phyloP scores from a whole-genome alignment of 2,888 invertebrate species.

The Serrognathus titanus region DNA sequence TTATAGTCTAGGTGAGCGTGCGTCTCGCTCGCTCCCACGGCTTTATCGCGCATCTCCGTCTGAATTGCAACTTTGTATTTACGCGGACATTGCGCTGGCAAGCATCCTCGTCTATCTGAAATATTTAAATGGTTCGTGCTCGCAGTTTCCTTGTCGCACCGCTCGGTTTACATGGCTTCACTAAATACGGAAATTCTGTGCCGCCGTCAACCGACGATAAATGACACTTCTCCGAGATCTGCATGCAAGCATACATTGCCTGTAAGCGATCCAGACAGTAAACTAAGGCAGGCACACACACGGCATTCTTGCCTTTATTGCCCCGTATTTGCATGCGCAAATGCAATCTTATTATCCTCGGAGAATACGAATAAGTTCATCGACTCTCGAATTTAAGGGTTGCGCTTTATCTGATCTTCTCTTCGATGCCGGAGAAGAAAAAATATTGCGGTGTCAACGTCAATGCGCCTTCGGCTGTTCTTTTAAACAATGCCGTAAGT shows the following conservation, averaged over 20 bases:
- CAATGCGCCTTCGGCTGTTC: conserved; percentile 27
- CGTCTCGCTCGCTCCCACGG: conserved; percentile 1
- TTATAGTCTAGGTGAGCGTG: conserved; percentile 15
- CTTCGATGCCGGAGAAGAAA: conserved; percentile 27
- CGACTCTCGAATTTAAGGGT: conserved; percentile 45
- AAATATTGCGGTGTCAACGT: conserved; percentile 43
- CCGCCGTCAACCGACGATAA: conserved; percentile 34
- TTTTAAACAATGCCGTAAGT: conserved; percentile 43
- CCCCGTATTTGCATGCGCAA: conserved; percentile 29
- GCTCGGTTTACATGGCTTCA: conserved; percentile 31
- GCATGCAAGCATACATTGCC: conserved; percentile 38
- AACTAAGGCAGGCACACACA: conserved; percentile 28
- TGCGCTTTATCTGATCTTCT: conserved; percentile 37
- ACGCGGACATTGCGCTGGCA: conserved; percentile 14
- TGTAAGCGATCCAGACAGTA: conserved; percentile 41
- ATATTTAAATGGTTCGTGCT: conserved; percentile 27
- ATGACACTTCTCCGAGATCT: conserved; percentile 41
- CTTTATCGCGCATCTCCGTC: not conserved
- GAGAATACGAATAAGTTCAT: conserved; percentile 33
- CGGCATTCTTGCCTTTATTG: conserved; percentile 30
- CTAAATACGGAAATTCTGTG: conserved; percentile 42
- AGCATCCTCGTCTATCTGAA: conserved; percentile 21
- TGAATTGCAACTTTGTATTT: conserved; percentile 10
- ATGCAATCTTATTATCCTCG: conserved; percentile 34
- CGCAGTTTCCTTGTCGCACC: conserved; percentile 24